Evolutionary conservation across 1,140 invertebrate species (phyloP), one percentile per base, ranked within the genome.

Genomic region (Paramacrobiotus metropolitanus): DNA sequence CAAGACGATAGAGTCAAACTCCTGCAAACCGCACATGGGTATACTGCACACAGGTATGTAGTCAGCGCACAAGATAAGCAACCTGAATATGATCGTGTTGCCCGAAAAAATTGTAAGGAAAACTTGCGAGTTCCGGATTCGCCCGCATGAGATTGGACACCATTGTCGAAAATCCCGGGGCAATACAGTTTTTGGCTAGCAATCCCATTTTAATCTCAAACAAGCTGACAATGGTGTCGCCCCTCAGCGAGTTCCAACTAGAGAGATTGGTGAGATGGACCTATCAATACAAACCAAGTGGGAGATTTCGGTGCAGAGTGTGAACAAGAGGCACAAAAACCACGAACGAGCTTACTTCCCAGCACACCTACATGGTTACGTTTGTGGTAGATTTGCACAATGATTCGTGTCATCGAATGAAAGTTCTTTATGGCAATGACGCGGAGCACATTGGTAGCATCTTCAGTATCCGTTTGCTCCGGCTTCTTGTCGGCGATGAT

Each of bases 401-500:
- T 80, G 21, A 77, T 73, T 40, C 74, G 62, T 65, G 78, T 78
- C 59, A 78, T 74, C 30, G 77, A 73, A 62, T 75, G 76, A 67
- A 74, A 79, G 77, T 98, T 98, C 79, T 98, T 98, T 68, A 98
- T 96, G 62, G 92, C 95, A 72, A 97, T 97, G 62, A 96, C 93
- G 73, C 92, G 80, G 92, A 97, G 96, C 70, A 97, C 97, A 75
- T 97, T 98, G 60, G 91, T 91, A 64, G 92, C 92, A 78, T 98
- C 93, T 78, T 80, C 79, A 60, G 91, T 92, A 73, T 97, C 92
- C n/a, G 92, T 91, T 78, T 96, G 91, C 77, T 93, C 87, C 75
- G 92, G 96, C 76, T 96, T 95, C 76, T 96, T 96, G 76, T 98
- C 96, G 66, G 92, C 92, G 72, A 98, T 78, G 66, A 97, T 90